These are phyloP conservation scores for Ricordea florida DNA, from an alignment of 92 coral and sea anemone genomes.

Conservation along the genomic window DNA sequence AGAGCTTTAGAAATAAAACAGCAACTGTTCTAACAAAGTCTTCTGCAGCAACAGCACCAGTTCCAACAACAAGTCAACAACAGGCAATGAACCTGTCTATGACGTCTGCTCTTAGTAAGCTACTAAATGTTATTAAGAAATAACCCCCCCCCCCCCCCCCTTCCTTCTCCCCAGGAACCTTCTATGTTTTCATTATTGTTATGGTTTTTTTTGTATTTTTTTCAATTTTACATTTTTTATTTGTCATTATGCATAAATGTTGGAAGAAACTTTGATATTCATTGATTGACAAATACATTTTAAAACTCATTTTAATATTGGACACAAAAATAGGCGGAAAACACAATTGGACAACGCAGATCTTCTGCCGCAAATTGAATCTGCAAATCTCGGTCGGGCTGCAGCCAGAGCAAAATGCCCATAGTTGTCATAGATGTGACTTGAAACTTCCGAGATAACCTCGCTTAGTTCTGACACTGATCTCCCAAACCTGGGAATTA, in stretches of 20 bases:
- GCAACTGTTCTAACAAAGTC: neutral
- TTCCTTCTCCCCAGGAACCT: neutral
- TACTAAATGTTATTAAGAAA: neutral
- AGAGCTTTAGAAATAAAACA: constrained; percentile 2
- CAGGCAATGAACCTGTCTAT: constrained; percentile 3
- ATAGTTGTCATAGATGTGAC: constrained; percentile 21
- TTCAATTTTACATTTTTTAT: too few species aligned
- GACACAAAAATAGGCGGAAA: too few species aligned
- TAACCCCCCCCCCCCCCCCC: too few species aligned
- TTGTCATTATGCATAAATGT: neutral
- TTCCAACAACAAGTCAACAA: constrained; percentile 1
- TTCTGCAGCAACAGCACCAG: constrained; percentile 9
- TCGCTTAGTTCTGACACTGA: constrained; percentile 39
- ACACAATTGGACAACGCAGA: constrained; percentile 33
- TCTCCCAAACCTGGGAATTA: constrained; percentile 54
- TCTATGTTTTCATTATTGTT: too few species aligned
- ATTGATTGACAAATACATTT: too few species aligned
- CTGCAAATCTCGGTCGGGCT: constrained; percentile 36
- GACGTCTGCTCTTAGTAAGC: constrained; percentile 1
- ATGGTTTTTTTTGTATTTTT: too few species aligned
- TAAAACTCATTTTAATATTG: too few species aligned
- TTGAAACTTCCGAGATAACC: constrained; percentile 33
- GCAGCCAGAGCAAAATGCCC: constrained; percentile 31
- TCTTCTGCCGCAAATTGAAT: constrained; percentile 31
- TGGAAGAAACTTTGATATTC: neutral